phyloP scores from a whole-genome alignment of 2,888 invertebrate species.

The Loripinus fragilis region DNA sequence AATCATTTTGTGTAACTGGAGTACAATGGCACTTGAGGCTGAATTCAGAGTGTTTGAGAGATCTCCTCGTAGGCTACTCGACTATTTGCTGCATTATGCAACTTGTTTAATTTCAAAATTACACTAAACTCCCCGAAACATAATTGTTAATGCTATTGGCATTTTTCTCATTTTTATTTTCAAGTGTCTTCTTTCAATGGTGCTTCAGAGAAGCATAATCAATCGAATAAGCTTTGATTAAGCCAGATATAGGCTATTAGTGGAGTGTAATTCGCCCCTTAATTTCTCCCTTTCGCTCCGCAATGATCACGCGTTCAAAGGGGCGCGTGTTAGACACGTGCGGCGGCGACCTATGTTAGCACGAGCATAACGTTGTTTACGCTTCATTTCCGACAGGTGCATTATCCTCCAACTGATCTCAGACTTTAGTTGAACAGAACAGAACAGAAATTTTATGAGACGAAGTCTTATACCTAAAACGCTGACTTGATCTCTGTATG shows the following conservation, averaged over 20 bases:
- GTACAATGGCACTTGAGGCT: slow-evolving; percentile 30
- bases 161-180: slow-evolving; percentile 21
- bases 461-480: too few species aligned
- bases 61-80: background rate
- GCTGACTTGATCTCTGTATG: too few species aligned
- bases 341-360: slow-evolving; percentile 47
- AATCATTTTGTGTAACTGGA: slow-evolving; percentile 30
- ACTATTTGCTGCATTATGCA: slow-evolving; percentile 37
- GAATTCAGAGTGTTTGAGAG: slow-evolving; percentile 35
- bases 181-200: slow-evolving; percentile 31
- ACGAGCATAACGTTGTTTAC: slow-evolving; percentile 53
- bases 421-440: too few species aligned
- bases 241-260: slow-evolving; percentile 51
- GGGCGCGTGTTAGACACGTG: slow-evolving; percentile 55
- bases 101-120: slow-evolving; percentile 52
- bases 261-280: slow-evolving; percentile 43
- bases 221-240: slow-evolving; percentile 41
- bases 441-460: too few species aligned
- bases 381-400: slow-evolving; percentile 59
- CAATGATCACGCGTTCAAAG: slow-evolving; percentile 43
- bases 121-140: slow-evolving; percentile 29
- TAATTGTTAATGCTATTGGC: slow-evolving; percentile 55
- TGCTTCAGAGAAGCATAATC: slow-evolving; percentile 42
- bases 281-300: slow-evolving; percentile 53
- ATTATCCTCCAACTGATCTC: slow-evolving; percentile 17